Base-by-base conservation (phyloP, 2,113 vertebrate species). In the Cinclus cinclus region DNA sequence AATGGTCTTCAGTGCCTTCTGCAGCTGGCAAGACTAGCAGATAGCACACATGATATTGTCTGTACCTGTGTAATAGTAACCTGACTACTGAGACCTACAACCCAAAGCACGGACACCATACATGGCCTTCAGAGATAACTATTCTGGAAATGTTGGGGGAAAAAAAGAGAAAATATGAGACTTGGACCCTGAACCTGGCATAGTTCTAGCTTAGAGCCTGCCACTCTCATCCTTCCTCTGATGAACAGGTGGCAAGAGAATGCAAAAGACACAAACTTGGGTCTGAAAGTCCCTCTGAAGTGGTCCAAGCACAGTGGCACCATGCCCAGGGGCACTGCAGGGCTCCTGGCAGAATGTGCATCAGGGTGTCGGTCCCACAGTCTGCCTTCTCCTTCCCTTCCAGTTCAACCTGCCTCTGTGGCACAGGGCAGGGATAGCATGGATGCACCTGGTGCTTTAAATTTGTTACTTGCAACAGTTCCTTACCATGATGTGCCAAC, bases 291-390 rank as follows among this genome's bases (percentile, higher is more conserved):
- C 47, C 11, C 60, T 82, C 33, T 56, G 49, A 75, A 67, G 44
- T 25, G 13, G 3, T 67, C 22, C 1, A 8, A 92, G 49, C 77
- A 53, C 19, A 37, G 68, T 3, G 5, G 33, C 3, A 3, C 53
- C 3, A 3, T 80, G 53, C 21, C 24, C 2, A 1, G 17, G 30
- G 41, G 13, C 62, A 73, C 22, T 3, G 9, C 35, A 56, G 50
- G 19, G 71, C 27, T 44, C 37, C 24, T 23, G 37, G 41, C 53
- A 80, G 41, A 83, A 28, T 0, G 0, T 16, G 53, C 0, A 2
- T 12, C 35, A n/a, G 33, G 33, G 24, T 73, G 25, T 50, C 62
- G 25, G 20, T 46, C 67, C 56, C 37, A n/a, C 58, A 3, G 0
- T 21, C 41, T 3, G 2, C 31, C 27, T n/a, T 37, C 42, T 59